Evolutionary conservation across 2,888 invertebrate genomes (phyloP), one percentile per base, ranked within the genome.

Genomic region (Drosophila subquinaria): DNA sequence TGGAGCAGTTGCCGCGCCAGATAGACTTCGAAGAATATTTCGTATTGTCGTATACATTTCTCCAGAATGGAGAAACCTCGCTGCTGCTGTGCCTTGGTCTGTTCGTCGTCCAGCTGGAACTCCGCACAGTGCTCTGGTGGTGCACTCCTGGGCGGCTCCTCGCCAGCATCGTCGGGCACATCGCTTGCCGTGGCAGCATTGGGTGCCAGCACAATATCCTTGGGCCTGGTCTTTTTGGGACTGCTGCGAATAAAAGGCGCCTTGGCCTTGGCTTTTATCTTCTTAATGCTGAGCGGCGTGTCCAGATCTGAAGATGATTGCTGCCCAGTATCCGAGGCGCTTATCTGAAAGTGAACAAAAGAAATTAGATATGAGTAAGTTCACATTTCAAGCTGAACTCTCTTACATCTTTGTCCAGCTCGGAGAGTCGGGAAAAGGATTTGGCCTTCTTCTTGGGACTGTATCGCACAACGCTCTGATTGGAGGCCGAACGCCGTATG

Each of bases 41-140:
- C 94, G 68, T 95, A 95, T 70, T 94, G 94, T 51, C 94, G 92
- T 36, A 95, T 92, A 83, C 95, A 95, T 81, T 94, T 94, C 81
- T 94, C 94, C 33, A 95, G 78, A 86, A 94, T 94, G 6, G 94
- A 93, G 63, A 93, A 93, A 42, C 84, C 90, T 1, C 90, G 90
- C 36, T 89, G 76, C 27, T 82, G 82, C 0, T 74, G 57, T 0
- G 91, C 92, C 47, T 91, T 79, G 3, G 63, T 55, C 5, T 76
- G 63, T 27, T 83, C 89, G 20, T 89, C 89, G 3, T 90, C 89
- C 27, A 79, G 61, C 27, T 87, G 85, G 8, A 87, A 87, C 27
- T 87, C 69, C 0, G 65, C 47, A 9, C 79, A 53, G 5, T 81
- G 72, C 6, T 89, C 76, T 0, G 81, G 74, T 3, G 91, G 91